These are phyloP conservation scores for Chrysolina oricalcia DNA, from an alignment of 2,888 invertebrate genomes.

Conservation along the genomic window DNA sequence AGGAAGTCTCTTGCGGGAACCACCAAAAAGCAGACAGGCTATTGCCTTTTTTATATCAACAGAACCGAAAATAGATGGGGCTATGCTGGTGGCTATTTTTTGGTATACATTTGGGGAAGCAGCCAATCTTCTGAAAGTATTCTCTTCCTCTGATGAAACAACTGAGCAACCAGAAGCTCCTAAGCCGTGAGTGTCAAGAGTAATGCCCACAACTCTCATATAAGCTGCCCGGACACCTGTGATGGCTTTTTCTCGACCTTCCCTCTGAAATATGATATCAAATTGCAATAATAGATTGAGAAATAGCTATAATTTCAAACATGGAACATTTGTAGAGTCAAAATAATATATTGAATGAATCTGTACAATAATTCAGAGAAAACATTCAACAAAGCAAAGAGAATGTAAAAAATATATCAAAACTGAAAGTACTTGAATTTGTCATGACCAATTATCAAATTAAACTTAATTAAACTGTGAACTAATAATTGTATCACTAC, in stretches of 20 bases:
- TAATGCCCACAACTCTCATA: conserved; percentile 93
- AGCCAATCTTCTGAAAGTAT: conserved; percentile 88
- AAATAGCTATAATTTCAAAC: neutral
- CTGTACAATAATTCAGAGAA: no score
- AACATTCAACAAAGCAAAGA: no score
- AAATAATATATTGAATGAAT: no score
- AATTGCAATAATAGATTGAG: neutral
- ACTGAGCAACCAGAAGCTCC: conserved; percentile 77
- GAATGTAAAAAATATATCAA: no score
- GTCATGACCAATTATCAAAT: no score
- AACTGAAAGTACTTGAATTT: no score
- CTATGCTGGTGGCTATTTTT: conserved; percentile 90
- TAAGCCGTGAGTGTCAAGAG: conserved; percentile 86
- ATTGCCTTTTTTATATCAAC: conserved; percentile 97
- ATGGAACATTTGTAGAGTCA: no score
- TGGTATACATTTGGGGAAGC: conserved; percentile 91
- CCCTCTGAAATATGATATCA: conserved; percentile 71
- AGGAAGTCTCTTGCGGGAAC: conserved; percentile 85
- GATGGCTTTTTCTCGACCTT: conserved; percentile 83
- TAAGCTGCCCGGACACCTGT: conserved; percentile 96
- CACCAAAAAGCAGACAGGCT: conserved; percentile 95
- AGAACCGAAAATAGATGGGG: conserved; percentile 97
- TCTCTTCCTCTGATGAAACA: conserved; percentile 83
- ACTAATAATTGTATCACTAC: no score
- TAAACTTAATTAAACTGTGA: no score